Base-by-base conservation (phyloP, 23 tunicate species). In the Trididemnum miniatum region DNA sequence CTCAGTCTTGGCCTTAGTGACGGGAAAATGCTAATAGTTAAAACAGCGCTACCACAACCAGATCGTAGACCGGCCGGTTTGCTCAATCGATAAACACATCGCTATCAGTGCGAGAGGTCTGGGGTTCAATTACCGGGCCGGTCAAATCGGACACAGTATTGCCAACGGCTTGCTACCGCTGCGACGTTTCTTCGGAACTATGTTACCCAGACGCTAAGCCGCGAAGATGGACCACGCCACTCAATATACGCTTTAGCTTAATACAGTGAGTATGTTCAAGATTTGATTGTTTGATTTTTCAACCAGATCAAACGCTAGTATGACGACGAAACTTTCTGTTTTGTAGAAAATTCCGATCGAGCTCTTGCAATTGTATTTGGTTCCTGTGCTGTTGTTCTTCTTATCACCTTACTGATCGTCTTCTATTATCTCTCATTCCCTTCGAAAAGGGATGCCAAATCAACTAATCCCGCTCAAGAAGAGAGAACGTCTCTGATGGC, bases 331-430 rank as follows among this genome's bases (percentile, higher is more conserved):
- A 63, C 22, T 63, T 4, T 63, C 5, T 3, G 27, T 73, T 34
- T 84, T 74, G 23, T 37, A 84, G 88, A 62, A 62, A 59, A 84
- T 60, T 51, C 67, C 31, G 88, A 84, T 22, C 81, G 66, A 24
- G 73, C 71, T 12, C 81, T 84, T 40, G 63, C 39, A 26, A 59
- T 84, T 2, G 25, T 84, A 20, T 62, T 84, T 3, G 72, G 51
- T 9, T 44, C 54, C 54, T 15, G 9, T 15, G 15, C 54, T 15
- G 54, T 15, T 15, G 54, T 15, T 44, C 15, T 44, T 7, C 15
- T 44, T 44, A 9, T 44, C 15, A 15, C 54, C 54, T 15, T 44
- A 15, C 15, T 44, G 54, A 9, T 44, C 15, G 54, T 44, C 9
- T 44, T 44, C 15, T 44, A 44, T 44, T 44, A 7, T 15, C 12